Evolutionary conservation across 2,113 vertebrate species (phyloP).

Genomic region (Nothoprocta pentlandii): DNA sequence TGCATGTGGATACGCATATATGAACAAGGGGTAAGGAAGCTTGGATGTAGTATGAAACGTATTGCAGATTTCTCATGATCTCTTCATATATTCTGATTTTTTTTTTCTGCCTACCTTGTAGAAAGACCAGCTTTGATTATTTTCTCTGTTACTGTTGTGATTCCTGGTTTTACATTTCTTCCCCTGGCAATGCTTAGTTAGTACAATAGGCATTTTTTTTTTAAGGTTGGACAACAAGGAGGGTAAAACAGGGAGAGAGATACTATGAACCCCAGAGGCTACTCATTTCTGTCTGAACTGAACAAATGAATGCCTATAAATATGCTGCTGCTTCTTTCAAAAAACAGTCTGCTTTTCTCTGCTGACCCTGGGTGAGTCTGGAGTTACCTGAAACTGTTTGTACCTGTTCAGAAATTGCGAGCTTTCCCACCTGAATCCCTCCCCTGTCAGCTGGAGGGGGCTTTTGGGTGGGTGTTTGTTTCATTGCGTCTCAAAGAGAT

Average conservation of each 20-base stretch:
- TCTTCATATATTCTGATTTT: neutral
- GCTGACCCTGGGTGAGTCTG: conserved; percentile 68
- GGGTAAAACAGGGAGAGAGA: neutral
- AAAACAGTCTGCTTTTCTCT: conserved; percentile 51
- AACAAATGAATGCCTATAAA: conserved; percentile 57
- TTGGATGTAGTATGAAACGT: neutral
- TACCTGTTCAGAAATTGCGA: conserved; percentile 70
- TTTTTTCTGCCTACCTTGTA: neutral
- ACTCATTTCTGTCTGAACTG: conserved; percentile 48
- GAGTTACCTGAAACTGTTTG: conserved; percentile 79
- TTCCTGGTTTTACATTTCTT: conserved; percentile 17
- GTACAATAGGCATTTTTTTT: neutral
- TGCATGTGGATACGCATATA: accelerated
- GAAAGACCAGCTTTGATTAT: conserved; percentile 28
- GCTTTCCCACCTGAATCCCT: conserved; percentile 80
- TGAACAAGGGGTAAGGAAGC: neutral
- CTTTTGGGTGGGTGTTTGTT: conserved; percentile 78
- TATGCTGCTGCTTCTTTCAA: conserved; percentile 64
- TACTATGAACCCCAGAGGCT: conserved; percentile 29
- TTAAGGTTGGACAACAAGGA: neutral
- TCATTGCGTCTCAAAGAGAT: conserved; percentile 80
- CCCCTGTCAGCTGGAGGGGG: conserved; percentile 59
- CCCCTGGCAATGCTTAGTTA: neutral
- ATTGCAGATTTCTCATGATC: neutral
- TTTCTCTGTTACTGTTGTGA: neutral